Evolutionary conservation across 2,113 vertebrate species (phyloP).

Genomic region (Otis tarda): DNA sequence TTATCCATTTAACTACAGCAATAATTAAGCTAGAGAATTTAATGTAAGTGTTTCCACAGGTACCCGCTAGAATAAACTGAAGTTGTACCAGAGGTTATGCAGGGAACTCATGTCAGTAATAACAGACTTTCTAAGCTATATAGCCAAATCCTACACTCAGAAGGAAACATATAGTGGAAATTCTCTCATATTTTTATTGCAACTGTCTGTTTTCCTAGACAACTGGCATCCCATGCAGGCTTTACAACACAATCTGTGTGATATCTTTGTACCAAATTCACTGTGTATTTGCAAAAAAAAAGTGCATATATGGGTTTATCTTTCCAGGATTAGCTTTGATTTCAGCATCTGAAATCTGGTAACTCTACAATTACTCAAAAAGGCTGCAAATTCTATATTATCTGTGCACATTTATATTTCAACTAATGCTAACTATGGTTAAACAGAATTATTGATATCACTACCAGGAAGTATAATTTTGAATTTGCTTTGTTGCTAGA

Average conservation of each 20-base stretch:
- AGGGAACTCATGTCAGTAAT: neutral
- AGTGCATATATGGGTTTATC: neutral
- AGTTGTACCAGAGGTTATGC: neutral
- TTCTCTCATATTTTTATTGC: neutral
- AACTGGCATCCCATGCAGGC: neutral
- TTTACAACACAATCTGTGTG: neutral
- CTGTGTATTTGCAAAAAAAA: neutral
- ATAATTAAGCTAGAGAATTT: neutral
- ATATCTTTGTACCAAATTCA: neutral
- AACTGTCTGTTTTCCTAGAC: constrained; percentile 6
- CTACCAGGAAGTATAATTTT: neutral
- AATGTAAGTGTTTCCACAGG: neutral
- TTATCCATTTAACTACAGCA: neutral
- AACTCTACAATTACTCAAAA: neutral
- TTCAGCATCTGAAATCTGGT: neutral
- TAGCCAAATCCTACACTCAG: neutral
- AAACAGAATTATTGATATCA: neutral
- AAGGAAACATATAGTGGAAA: neutral
- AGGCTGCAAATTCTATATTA: neutral
- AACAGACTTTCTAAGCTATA: neutral
- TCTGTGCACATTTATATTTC: neutral
- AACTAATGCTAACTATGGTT: neutral
- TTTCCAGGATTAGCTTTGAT: neutral
- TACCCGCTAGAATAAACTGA: neutral
- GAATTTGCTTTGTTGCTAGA: neutral